Evolutionary conservation across 1,140 invertebrate species (phyloP), one percentile per base, ranked within the genome.

Genomic region (Brachionus paranguensis): DNA sequence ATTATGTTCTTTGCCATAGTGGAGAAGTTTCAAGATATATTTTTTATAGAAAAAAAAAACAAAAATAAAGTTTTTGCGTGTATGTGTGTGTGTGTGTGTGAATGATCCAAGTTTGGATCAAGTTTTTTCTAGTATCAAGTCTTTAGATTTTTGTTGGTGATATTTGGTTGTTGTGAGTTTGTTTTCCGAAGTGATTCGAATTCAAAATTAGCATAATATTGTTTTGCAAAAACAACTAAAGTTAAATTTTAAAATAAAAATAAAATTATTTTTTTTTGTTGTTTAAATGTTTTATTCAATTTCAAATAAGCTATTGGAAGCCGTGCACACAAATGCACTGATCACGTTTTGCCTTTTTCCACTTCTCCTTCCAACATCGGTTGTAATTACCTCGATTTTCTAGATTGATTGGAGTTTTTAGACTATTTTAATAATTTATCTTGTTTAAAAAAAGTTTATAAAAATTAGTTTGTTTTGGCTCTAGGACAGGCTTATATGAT

Each of bases 141-240:
- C 53, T 60, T 60, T 20, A 60, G 53, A 20, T 60, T 60, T 60
- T 60, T 60, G n/a, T 60, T 72, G 17, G 68, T 72, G 41, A 43
- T 43, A 17, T 72, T 72, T 72, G n/a, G 17, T 72, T 72, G 29
- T 72, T 72, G 37, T 72, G 17, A 43, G 17, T 72, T 72, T 45
- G 20, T 60, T 43, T 33, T 33, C 65, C 27, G 12, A 68, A 41
- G 12, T 68, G 37, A 72, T 72, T 72, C 64, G 68, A 37, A 20
- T 41, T 72, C 20, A 43, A 72, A 72, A 72, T 72, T 72, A 72
- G 68, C 68, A 72, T 72, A 72, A 72, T 72, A 72, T 72, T 72
- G 68, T 72, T 72, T 72, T 72, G 17, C 10, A 72, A 72, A 68
- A 68, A 68, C 65, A 68, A 68, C 65, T n/a, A 29, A 24, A 68